Evolutionary conservation across 2,113 vertebrate species (phyloP), one percentile per base, ranked within the genome.

Genomic region (Pterocles orientalis): DNA sequence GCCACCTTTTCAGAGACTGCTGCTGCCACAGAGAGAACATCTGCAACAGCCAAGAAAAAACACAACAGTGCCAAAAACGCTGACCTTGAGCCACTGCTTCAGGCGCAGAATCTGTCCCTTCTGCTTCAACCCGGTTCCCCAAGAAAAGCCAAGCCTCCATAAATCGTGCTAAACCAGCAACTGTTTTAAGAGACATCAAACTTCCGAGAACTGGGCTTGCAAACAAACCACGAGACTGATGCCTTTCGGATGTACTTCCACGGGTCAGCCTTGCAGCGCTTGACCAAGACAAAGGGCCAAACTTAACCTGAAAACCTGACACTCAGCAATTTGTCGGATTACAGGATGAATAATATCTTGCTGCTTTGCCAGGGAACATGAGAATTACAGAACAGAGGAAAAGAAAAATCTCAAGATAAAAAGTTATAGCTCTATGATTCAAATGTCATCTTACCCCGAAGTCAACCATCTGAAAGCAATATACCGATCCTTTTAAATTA

Each of bases 381-480:
- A 77, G 86, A 96, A 92, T 90, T 78, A 94, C 70, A 7, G 64
- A 87, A 18, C 0, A 1, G 57, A 21, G 9, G 8, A 13, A 50
- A 23, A 51, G 41, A 84, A 68, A 43, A 50, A 51, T 0, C 86
- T 86, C 28, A 5, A 51, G 78, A 76, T 64, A 21, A 76, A 41
- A 72, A 60, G 56, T 92, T 91, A 86, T 6, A 84, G 83, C 53
- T 91, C 2, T 21, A 26, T 6, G 57, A 82, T 83, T 95, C 83
- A 86, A 92, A 95, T 89, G 93, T 89, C 94, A 95, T 82, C 93
- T 57, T 41, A 70, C 81, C 77, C 83, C 2, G 2, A 71, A 94
- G 86, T 68, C 94, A 94, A 94, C 93, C 86, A 56, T 28, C 88
- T 86, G 58, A 61, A 54, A 77, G 60, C 50, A 90, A 97, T 83